phyloP scores from a whole-genome alignment of 2,888 invertebrate species.

The Cephus pygmeus region DNA sequence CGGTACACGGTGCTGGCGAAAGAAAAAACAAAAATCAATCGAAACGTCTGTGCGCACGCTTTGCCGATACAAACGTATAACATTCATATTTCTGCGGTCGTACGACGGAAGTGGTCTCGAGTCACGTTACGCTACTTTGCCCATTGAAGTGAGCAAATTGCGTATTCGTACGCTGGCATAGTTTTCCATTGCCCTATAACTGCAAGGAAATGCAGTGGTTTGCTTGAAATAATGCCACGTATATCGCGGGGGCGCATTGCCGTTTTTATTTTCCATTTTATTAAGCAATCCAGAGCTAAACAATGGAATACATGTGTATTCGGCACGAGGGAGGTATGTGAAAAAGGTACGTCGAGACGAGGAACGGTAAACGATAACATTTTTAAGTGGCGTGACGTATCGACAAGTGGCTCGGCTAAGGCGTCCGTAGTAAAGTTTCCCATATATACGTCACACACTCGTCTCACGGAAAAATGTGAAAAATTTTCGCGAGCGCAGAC shows the following conservation, averaged over 20 bases:
- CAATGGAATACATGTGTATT: neutral
- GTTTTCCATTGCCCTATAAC: constrained; percentile 32
- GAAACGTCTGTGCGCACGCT: constrained; percentile 12
- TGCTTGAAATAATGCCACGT: neutral
- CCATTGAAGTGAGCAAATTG: constrained; percentile 34
- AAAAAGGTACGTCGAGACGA: neutral
- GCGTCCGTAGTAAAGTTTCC: neutral
- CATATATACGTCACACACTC: neutral
- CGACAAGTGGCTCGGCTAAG: neutral
- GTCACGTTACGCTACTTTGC: constrained; percentile 24
- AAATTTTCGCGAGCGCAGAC: neutral
- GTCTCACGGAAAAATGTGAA: neutral
- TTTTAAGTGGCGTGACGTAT: neutral
- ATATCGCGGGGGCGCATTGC: neutral
- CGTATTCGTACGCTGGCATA: constrained; percentile 39
- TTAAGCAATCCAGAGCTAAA: neutral
- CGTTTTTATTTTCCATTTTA: neutral
- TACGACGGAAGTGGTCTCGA: constrained; percentile 26
- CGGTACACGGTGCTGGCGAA: constrained; percentile 17
- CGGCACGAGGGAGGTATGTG: neutral
- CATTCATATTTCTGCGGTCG: constrained; percentile 21
- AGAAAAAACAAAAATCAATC: constrained; percentile 26
- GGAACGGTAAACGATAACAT: neutral
- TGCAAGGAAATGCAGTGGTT: constrained; percentile 33
- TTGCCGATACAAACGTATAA: constrained; percentile 25